Evolutionary conservation across 2,888 invertebrate genomes (phyloP), one percentile per base, ranked within the genome.

Genomic region (Tethea ocularis): DNA sequence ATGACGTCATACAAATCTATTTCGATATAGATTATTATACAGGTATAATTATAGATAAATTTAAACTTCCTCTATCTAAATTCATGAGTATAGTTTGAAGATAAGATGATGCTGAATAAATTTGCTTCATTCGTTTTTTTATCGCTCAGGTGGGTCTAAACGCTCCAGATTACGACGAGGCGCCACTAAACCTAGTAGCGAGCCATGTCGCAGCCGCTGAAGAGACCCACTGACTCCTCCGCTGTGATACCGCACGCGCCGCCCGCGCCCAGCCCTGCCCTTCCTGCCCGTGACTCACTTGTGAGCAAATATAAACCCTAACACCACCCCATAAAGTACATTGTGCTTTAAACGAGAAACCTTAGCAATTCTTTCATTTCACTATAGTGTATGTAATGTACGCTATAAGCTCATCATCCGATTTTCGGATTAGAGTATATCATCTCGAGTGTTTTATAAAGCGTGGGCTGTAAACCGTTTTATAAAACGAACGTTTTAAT

Each of bases 181-280:
- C 95, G 70, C 96, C 96, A 15, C 85, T 96, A 62, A 96, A 96
- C 87, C 90, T 96, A 67, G 96, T 96, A 57, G 94, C 96, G 53
- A 95, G 95, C 58, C 95, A 96, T 83, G 94, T 95, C 71, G 93
- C 95, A 62, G 93, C 95, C 63, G 94, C 95, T 69, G 95, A 94
- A 67, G 94, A 94, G 80, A 94, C 93, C 82, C 93, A 89, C 83
- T 91, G 89, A 91, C 86, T 74, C 62, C 60, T 59, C 69, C 75
- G 57, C 78, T 80, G 80, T 77, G 80, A 79, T 77, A 77, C 63
- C 61, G 62, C 67, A 66, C 66, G 58, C 59, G 61, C 69, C 53
- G 53, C 60, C 57, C 57, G 33, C 62, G 54, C 33, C 29, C 53
- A 52, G 57, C 51, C 55, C 63, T 26, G 56, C 29, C 55, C 55